Percentiles rank a stretch among this genome's conserved stretches.
phyloP scores from a whole-genome alignment of 2,888 invertebrate genomes.

The Tineola bisselliella region DNA sequence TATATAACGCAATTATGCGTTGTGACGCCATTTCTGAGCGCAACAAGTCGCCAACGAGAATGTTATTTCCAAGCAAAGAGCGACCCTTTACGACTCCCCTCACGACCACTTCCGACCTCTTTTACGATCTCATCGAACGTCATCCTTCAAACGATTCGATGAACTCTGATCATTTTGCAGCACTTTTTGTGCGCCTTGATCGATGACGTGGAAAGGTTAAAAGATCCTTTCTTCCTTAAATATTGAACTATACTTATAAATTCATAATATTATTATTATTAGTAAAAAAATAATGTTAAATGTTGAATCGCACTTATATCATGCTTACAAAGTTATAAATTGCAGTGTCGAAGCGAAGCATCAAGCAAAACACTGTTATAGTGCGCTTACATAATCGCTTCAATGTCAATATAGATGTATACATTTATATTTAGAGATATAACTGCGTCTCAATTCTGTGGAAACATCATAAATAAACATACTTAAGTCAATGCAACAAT shows the following conservation, averaged over 20 bases:
- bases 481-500: neutral
- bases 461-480: neutral
- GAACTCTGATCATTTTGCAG: neutral
- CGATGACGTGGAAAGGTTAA: conserved; percentile 5
- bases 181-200: conserved; percentile 1
- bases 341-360: neutral
- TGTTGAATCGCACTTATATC: neutral
- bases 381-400: conserved; percentile 2
- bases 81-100: neutral
- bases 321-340: neutral
- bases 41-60: conserved; percentile 3
- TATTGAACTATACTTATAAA: neutral
- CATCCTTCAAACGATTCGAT: neutral
- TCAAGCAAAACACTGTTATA: neutral
- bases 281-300: no score
- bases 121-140: neutral
- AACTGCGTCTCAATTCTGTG: conserved; percentile 7
- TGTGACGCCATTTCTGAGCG: conserved; percentile 1
- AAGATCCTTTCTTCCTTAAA: neutral
- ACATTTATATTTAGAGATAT: neutral
- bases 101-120: conserved; percentile 10
- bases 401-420: neutral
- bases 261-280: neutral
- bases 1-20: conserved; percentile 9
- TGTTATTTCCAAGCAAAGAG: neutral